Percentiles rank a stretch among this genome's conserved stretches.
Evolutionary conservation across 1,140 invertebrate genomes (phyloP).

Genomic region (Cyclargus thomasi): DNA sequence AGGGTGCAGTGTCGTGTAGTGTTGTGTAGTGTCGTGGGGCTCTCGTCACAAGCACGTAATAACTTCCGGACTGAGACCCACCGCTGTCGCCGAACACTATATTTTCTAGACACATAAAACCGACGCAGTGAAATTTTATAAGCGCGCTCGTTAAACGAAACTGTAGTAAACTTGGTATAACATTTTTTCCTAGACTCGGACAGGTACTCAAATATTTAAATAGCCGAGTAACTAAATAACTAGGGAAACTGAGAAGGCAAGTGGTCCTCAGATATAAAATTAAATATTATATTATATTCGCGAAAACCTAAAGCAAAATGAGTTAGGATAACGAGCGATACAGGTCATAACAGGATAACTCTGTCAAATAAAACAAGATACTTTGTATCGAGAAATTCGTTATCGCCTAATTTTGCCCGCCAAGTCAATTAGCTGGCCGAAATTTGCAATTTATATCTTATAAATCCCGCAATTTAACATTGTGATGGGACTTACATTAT

Average conservation of each 20-base stretch:
- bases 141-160: neutral
- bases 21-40: neutral
- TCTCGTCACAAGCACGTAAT: slow-evolving; percentile 18
- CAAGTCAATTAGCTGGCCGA: neutral
- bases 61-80: slow-evolving; percentile 14
- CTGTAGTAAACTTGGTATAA: neutral
- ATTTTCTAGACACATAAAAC: slow-evolving; percentile 1
- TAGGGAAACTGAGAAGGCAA: neutral
- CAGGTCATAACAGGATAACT: neutral
- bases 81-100: slow-evolving; percentile 4
- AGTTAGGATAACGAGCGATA: neutral
- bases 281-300: neutral
- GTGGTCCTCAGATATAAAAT: neutral
- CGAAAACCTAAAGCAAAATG: neutral
- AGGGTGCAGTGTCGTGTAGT: neutral
- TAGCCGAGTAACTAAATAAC: neutral
- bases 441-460: neutral
- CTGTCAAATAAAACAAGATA: neutral
- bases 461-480: neutral
- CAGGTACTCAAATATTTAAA: neutral
- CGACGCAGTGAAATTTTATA: neutral
- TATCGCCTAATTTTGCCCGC: neutral
- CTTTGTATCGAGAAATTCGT: neutral
- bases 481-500: neutral
- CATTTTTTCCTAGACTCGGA: neutral